phyloP scores from a whole-genome alignment of 1,140 invertebrate genomes.

The Leptestheria dahalacensis region DNA sequence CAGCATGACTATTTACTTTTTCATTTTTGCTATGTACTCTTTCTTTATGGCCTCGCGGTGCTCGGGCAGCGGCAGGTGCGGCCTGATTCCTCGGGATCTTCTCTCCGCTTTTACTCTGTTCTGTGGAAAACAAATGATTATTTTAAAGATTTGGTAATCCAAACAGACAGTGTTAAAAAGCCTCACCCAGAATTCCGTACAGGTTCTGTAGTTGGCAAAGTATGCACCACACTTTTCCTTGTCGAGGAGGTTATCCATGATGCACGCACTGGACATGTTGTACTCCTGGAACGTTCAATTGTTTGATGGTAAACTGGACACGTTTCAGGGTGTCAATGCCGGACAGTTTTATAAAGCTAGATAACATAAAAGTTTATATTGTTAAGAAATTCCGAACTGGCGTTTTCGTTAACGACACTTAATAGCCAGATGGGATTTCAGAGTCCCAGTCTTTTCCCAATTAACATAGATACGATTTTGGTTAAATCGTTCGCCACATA shows the following conservation, averaged over 20 bases:
- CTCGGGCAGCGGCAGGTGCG: constrained; percentile 1
- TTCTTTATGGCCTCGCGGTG: constrained; percentile 1
- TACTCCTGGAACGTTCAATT: constrained; percentile 7
- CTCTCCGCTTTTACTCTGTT: background rate
- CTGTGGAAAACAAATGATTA: background rate
- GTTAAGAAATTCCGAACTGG: no score
- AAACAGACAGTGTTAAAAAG: background rate
- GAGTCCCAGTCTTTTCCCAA: no score
- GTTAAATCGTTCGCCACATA: background rate
- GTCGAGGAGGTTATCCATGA: background rate
- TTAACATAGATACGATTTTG: no score
- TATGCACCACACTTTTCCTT: background rate
- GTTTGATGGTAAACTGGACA: no score
- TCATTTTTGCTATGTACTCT: background rate
- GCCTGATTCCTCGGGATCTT: background rate
- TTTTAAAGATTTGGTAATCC: background rate
- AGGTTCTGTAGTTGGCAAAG: constrained; percentile 3
- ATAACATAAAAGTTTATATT: no score
- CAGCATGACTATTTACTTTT: background rate
- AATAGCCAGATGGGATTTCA: no score
- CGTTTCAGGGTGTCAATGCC: no score
- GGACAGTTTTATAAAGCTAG: no score
- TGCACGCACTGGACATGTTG: constrained; percentile 1
- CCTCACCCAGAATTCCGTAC: constrained; percentile 1
- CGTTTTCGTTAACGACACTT: no score